Base-by-base conservation (phyloP, 2,888 invertebrate genomes). In the Drosophila meridiana region DNA sequence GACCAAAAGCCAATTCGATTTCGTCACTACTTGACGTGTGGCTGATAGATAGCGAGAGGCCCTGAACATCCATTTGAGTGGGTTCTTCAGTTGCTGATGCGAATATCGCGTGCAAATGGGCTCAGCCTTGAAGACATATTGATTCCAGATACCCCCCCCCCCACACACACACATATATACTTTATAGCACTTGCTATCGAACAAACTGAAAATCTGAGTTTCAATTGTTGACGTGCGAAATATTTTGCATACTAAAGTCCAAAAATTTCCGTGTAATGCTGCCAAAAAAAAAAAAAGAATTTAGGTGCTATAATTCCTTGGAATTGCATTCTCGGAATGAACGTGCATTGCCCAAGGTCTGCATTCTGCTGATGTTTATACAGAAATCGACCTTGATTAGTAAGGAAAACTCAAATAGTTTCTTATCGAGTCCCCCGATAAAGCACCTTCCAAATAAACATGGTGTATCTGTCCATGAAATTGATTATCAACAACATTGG, bases 61-160 rank as follows among this genome's bases (percentile, higher is more conserved):
- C 75, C 74, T 43, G 59, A 78, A 60, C 57, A 75, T 48, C 59
- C 53, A 78, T 57, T 75, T 53, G 52, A 43, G 43, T 57, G 52
- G 36, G 45, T 58, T 56, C 64, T 38, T 69, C 50, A 14, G 58
- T 42, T 53, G 34, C 43, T 74, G 70, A 87, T 85, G 88, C 64
- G 81, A 81, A 75, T 75, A 73, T 85, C 69, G 79, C 84, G 84
- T 85, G 84, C 86, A 81, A 85, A 57, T 55, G 57, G 60, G 14
- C n/a, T 50, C 53, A 77, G 63, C 86, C 87, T 83, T 84, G 78
- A 80, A 73, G 47, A 70, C 73, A 74, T 26, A 73, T 80, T 84
- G 75, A 64, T 69, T 45, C 40, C 28, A 65, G 55, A 42, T 42
- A 42, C 30, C n/a, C 40, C 2, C 0, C 30, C n/a, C 40, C 2